Base-by-base conservation (phyloP, 1,140 invertebrate species). In the Drosophila willistoni region DNA sequence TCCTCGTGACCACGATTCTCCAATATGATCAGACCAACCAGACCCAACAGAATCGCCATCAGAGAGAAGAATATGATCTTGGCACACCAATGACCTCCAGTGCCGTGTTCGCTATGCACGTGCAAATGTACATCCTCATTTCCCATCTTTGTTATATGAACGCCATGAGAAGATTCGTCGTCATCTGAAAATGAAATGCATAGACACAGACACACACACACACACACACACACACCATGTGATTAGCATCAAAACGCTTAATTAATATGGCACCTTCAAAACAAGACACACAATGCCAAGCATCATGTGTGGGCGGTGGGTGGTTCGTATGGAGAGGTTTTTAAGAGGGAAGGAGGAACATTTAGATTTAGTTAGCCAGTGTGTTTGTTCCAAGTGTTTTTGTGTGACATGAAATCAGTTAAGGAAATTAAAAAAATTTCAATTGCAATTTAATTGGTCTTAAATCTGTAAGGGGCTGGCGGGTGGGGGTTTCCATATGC, bases 61-160 rank as follows among this genome's bases (percentile, higher is more conserved):
- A 97, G 86, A 2, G 94, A 92, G 81, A 97, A 96, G 92, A 97
- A 97, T 69, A 97, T 93, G 44, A 97, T 94, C 93, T 96, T 96
- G 7, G 96, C 96, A 91, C 95, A 96, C 93, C 96, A 95, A 81
- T 96, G 95, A 33, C 96, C 96, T 44, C 96, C 96, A 13, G 95
- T 96, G 9, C 94, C 94, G 71, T 93, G 94, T 54, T 97, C 95
- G 78, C 96, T 95, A 29, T 96, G 94, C 33, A 96, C 93, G 81
- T 97, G 96, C 80, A 97, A 95, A 59, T 95, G 94, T 25, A 95
- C 93, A 87, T 92, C 91, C 14, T 92, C 90, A 55, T 77, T 90
- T 64, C 91, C 91, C 91, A 92, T 92, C 82, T 92, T 92, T 57
- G 91, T 91, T 57, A 91, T 90, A 69, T 92, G 91, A 33, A 92